A percentile compares a stretch with the other conserved stretches of the same genome.
These are phyloP conservation scores for Urosaurus nigricauda DNA, from an alignment of 2,797 vertebrate genomes.

Conservation along the genomic window DNA sequence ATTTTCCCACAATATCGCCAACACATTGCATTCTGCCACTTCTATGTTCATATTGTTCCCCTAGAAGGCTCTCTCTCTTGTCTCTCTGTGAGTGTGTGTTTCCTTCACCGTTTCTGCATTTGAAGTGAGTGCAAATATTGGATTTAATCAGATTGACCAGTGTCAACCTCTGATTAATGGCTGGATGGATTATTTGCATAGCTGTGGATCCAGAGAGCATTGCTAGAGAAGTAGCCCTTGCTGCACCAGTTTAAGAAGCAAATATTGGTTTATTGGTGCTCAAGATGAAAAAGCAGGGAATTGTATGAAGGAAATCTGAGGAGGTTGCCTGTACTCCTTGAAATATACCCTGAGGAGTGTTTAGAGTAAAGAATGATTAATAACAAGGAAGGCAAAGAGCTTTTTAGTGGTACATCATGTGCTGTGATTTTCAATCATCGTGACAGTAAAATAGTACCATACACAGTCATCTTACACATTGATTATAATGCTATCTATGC, in stretches of 20 bases:
- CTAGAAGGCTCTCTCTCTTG: background rate
- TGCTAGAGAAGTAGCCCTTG: background rate
- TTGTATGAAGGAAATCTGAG: conserved; percentile 23
- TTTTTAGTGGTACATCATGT: conserved; percentile 32
- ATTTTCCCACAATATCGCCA: background rate
- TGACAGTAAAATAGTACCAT: conserved; percentile 31
- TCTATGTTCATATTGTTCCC: background rate
- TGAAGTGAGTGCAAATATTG: background rate
- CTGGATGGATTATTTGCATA: conserved; percentile 29
- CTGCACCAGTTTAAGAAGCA: background rate
- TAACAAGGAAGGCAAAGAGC: conserved; percentile 9
- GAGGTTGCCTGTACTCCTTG: conserved; percentile 13
- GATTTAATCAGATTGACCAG: background rate
- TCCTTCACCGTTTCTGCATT: conserved; percentile 7
- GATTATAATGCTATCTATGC: conserved; percentile 1
- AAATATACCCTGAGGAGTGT: conserved; percentile 27
- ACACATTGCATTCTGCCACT: background rate
- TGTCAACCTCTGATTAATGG: background rate
- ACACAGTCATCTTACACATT: conserved; percentile 38
- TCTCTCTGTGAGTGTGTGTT: background rate
- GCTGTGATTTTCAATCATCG: conserved; percentile 50
- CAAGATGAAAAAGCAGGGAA: conserved; percentile 39
- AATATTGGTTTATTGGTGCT: background rate
- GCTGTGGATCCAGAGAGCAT: conserved; percentile 19
- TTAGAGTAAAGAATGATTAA: conserved; percentile 62